A percentile compares a stretch with the other conserved stretches of the same genome.
Evolutionary conservation across 2,888 invertebrate genomes (phyloP).

Genomic region (Acronicta leporina): DNA sequence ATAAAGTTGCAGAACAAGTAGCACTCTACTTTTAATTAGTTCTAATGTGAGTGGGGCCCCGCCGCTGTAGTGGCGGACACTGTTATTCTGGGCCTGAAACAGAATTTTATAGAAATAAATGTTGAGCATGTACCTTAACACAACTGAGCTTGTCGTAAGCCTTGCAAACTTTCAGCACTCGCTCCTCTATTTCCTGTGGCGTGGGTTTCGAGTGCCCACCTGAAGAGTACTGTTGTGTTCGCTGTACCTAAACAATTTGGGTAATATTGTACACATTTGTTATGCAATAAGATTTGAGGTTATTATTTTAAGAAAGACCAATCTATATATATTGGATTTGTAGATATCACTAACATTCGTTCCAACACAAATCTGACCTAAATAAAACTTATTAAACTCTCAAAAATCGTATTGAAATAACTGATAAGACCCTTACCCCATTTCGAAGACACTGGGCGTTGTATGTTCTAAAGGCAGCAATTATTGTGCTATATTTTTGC

Average conservation of each 20-base stretch:
- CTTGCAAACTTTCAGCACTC: conserved; percentile 96
- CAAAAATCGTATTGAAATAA: conserved; percentile 63
- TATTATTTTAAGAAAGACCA: conserved; percentile 61
- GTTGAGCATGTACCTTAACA: conserved; percentile 92
- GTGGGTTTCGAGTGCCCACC: conserved; percentile 86
- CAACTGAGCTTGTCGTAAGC: conserved; percentile 96
- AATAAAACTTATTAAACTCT: conserved; percentile 7
- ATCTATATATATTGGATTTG: neutral
- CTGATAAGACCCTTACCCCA: conserved; percentile 75
- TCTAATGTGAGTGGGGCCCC: conserved; percentile 94
- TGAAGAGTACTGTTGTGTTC: conserved; percentile 73
- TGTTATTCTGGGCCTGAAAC: conserved; percentile 91
- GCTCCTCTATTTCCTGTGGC: conserved; percentile 91
- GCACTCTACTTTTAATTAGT: conserved; percentile 95
- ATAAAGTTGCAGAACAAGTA: conserved; percentile 98
- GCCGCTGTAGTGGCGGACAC: conserved; percentile 92
- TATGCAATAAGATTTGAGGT: conserved; percentile 87
- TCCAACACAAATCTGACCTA: neutral
- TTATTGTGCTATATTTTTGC: conserved; percentile 77
- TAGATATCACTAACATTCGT: neutral
- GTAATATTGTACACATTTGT: conserved; percentile 81
- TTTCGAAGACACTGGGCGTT: conserved; percentile 70
- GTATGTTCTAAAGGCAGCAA: conserved; percentile 67
- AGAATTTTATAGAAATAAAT: conserved; percentile 76
- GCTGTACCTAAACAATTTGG: conserved; percentile 83